Evolutionary conservation across 2,797 vertebrate genomes (phyloP).

Genomic region (Prunella strophiata): DNA sequence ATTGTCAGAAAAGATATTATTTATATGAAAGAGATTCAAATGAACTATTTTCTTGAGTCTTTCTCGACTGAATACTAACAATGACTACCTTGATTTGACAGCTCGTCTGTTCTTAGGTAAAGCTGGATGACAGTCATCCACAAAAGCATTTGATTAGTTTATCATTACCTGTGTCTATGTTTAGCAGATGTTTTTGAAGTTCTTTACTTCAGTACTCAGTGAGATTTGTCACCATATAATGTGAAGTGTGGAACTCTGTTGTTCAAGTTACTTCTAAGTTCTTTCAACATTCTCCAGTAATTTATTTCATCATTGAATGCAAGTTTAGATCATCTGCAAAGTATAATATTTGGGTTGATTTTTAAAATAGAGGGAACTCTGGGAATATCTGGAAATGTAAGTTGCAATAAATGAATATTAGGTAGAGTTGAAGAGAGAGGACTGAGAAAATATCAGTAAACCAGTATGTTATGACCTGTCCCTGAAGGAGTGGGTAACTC

Average conservation of each 20-base stretch:
- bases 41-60: conserved; percentile 22
- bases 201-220: neutral
- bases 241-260: neutral
- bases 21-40: conserved; percentile 21
- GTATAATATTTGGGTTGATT: neutral
- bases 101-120: conserved; percentile 39
- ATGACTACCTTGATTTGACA: conserved; percentile 68
- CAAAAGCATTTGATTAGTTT: conserved; percentile 61
- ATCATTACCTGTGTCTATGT: conserved; percentile 50
- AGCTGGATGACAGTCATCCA: conserved; percentile 43
- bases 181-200: conserved; percentile 30
- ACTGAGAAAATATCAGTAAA: neutral
- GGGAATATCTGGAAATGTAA: neutral
- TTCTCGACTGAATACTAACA: conserved; percentile 48
- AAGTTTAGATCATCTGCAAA: neutral
- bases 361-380: neutral
- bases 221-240: conserved; percentile 4
- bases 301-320: neutral
- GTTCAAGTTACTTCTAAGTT: neutral
- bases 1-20: conserved; percentile 20
- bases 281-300: neutral
- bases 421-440: neutral
- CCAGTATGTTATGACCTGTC: neutral
- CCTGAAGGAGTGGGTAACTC: neutral
- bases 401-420: neutral